Base-by-base conservation (phyloP, 2,113 vertebrate genomes). In the Nesoenas mayeri region DNA sequence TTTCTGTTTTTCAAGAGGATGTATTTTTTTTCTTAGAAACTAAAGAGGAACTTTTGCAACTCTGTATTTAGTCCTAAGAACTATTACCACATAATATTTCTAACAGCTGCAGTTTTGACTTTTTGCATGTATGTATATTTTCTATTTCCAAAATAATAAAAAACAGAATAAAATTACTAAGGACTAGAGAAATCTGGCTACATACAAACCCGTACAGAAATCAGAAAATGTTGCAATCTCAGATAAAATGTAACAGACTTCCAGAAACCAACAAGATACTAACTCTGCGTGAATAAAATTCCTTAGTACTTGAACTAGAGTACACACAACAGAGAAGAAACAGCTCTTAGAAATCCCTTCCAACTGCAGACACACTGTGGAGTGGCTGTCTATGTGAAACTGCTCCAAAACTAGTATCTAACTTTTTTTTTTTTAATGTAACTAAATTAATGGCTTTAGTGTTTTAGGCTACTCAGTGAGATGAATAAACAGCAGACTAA, bases 331-430 rank as follows among this genome's bases (percentile, higher is more conserved):
- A 67, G 87, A 90, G 83, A 97, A 96, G 93, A 96, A 97, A 93
- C 15, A 85, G 40, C 47, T 93, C 89, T 96, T 92, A 92, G 94
- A 97, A 97, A 97, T 42, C 54, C 34, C 53, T 77, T 75, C 91
- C 91, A 96, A 89, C 58, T 96, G 94, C 89, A 96, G 85, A 91
- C 70, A 94, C 38, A 74, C 65, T 95, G 51, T 66, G 42, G 13
- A 91, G 89, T 51, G 67, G 54, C 56, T 93, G 85, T 80, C 29
- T 16, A 31, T 0, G 0, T 60, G 77, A 96, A 94, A 96, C 1
- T 0, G 51, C 75, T 85, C 83, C 81, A 88, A 92, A 94, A 87
- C 38, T 58, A 91, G 81, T 91, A 93, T 82, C 74, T 92, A 93
- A 85, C 21, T 38, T 70, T 64, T 81, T 77, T 25, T 11, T 44